Evolutionary conservation across 1,140 invertebrate genomes (phyloP).

Genomic region (Heliothis virescens): DNA sequence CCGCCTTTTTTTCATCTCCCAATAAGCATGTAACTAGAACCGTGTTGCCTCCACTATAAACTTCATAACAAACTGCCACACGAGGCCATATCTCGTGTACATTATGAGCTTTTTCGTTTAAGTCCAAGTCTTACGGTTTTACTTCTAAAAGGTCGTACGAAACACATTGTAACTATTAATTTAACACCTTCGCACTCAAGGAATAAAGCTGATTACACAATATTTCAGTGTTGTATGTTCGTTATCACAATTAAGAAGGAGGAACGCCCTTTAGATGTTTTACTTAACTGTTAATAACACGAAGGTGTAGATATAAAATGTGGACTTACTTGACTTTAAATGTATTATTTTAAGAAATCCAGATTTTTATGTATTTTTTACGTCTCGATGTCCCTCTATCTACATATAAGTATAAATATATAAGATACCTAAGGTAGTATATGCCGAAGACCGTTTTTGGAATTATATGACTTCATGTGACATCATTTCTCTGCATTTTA

Average conservation of each 20-base stretch:
- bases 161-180: constrained; percentile 48
- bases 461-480: constrained; percentile 15
- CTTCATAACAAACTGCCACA: constrained; percentile 86
- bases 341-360: constrained; percentile 66
- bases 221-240: constrained; percentile 26
- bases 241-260: constrained; percentile 63
- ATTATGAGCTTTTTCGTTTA: constrained; percentile 86
- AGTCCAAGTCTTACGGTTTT: constrained; percentile 59
- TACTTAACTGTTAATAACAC: constrained; percentile 75
- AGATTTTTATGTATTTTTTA: constrained; percentile 43
- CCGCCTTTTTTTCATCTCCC: constrained; percentile 75
- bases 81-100: constrained; percentile 84
- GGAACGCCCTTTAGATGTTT: constrained; percentile 76
- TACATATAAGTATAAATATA: background rate
- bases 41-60: constrained; percentile 83
- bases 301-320: constrained; percentile 73
- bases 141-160: constrained; percentile 57
- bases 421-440: background rate
- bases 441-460: constrained; percentile 16
- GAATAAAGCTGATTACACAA: constrained; percentile 59
- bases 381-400: background rate
- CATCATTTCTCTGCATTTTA: constrained; percentile 9
- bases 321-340: constrained; percentile 69
- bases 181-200: constrained; percentile 34
- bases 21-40: constrained; percentile 82